Percentiles rank a stretch among this genome's conserved stretches.
Conservation (phyloP, 2,888 invertebrate species). For the Chouioia cunea region DNA sequence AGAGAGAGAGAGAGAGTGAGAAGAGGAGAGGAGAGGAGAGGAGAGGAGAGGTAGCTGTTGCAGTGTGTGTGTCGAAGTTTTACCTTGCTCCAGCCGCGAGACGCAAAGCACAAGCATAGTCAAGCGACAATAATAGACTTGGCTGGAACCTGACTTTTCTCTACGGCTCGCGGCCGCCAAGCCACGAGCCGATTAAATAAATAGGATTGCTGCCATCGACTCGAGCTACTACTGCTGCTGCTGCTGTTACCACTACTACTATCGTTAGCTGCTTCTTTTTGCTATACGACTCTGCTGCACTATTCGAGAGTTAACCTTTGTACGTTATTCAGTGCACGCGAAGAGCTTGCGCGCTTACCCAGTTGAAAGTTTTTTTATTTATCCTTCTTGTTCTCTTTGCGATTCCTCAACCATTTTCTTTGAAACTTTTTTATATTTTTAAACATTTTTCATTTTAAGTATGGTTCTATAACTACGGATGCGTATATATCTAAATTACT, state of each 20-base stretch:
- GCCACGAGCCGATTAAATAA: conserved; percentile 66
- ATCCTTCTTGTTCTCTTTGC: no score
- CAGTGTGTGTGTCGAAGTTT: conserved; percentile 42
- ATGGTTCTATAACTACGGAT: no score
- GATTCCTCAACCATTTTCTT: no score
- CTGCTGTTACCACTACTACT: background rate
- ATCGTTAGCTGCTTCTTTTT: background rate
- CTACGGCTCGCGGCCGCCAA: conserved; percentile 19
- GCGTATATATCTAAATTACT: no score
- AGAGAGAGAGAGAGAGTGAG: background rate
- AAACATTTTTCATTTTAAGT: no score
- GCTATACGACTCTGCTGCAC: no score
- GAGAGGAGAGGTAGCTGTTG: conserved; percentile 4
- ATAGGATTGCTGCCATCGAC: conserved; percentile 59
- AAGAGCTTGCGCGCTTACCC: background rate
- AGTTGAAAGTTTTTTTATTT: no score
- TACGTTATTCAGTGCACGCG: conserved; percentile 43
- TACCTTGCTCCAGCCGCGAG: conserved; percentile 49
- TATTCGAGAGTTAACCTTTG: conserved; percentile 40
- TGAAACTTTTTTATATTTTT: no score
- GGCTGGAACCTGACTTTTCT: conserved; percentile 67
- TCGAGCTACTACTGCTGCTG: background rate
- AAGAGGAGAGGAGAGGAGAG: background rate
- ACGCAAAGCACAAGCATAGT: conserved; percentile 14
- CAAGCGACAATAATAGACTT: conserved; percentile 67